Percentiles rank a stretch among this genome's conserved stretches.
Evolutionary conservation across 2,113 vertebrate species (phyloP).

Genomic region (Cryptomyrus ogoouensis): DNA sequence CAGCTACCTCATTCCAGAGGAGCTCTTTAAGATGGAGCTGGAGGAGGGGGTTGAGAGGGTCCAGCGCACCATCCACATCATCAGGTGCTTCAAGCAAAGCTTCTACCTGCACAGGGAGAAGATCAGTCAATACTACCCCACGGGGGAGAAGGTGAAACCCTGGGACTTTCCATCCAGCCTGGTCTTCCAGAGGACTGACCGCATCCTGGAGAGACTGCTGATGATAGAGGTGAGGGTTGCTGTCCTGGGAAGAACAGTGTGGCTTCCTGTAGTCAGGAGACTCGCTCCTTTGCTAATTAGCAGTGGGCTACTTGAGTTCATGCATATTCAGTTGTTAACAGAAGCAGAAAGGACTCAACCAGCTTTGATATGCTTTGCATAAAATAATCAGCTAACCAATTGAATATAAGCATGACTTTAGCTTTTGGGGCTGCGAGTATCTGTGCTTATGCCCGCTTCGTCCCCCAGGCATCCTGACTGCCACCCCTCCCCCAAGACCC

Average conservation of each 20-base stretch:
- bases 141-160: constrained; percentile 33
- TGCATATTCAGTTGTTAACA: neutral
- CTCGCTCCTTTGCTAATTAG: neutral
- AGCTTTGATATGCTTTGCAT: neutral
- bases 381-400: neutral
- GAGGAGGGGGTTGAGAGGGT: constrained; percentile 62
- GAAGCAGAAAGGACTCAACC: neutral
- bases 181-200: constrained; percentile 52
- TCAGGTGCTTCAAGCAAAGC: constrained; percentile 55
- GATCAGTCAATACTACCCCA: constrained; percentile 39
- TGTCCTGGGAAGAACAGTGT: neutral
- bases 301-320: neutral
- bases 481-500: neutral
- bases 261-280: neutral
- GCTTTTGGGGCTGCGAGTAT: neutral
- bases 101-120: constrained; percentile 45
- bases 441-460: neutral
- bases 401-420: neutral
- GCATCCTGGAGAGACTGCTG: constrained; percentile 47
- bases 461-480: neutral
- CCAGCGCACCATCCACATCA: constrained; percentile 47
- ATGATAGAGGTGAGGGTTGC: constrained; percentile 47
- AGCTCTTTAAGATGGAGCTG: constrained; percentile 70
- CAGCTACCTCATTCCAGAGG: constrained; percentile 60
- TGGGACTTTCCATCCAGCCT: constrained; percentile 59